Base-by-base conservation (phyloP, 2,113 vertebrate species). In the Podarcis raffonei region DNA sequence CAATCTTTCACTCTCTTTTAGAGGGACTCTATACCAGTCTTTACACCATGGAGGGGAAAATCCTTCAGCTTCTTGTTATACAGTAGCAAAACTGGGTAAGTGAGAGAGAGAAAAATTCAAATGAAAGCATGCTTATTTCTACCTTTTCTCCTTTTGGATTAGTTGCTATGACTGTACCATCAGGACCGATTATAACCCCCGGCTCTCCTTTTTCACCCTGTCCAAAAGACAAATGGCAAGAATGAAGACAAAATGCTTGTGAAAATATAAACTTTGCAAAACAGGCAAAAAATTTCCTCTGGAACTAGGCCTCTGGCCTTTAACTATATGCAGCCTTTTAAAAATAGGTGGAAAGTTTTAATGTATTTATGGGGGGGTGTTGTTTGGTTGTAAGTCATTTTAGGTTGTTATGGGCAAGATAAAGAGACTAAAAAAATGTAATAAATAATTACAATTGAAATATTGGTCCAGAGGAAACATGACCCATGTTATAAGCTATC, bases 151-250 rank as follows among this genome's bases (percentile, higher is more conserved):
- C 97, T 85, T 95, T 97, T 53, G 84, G 59, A 30, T 87, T 35
- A 0, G 89, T 80, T 1, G 89, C 84, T 85, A 95, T 37, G 20
- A 92, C 0, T 0, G 91, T 90, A 68, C 97, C 96, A 0, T 97
- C 96, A 0, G 96, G 95, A 75, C 95, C 93, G 86, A 96, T 90
- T 83, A 96, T 93, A 2, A 89, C 59, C 0, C 97, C 97, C 0
- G 97, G 95, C n/a, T 98, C 97, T 2, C 97, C 97, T 84, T 97
- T 98, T 48, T 98, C 97, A 1, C 97, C 97, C 97, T 98, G 59
- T 62, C 59, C 59, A 62, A 62, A 62, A 20, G 59, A 5, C 59
- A 62, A 62, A 62, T 20, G 18, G 16, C 59, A 62, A 62, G 59
- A 18, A 25, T 22, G 1, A 85, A 59, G 18, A 0, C 15, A 48